A percentile compares a stretch with the other conserved stretches of the same genome.
phyloP scores from a whole-genome alignment of 2,113 vertebrate species.

The Rhinolophus sinicus region DNA sequence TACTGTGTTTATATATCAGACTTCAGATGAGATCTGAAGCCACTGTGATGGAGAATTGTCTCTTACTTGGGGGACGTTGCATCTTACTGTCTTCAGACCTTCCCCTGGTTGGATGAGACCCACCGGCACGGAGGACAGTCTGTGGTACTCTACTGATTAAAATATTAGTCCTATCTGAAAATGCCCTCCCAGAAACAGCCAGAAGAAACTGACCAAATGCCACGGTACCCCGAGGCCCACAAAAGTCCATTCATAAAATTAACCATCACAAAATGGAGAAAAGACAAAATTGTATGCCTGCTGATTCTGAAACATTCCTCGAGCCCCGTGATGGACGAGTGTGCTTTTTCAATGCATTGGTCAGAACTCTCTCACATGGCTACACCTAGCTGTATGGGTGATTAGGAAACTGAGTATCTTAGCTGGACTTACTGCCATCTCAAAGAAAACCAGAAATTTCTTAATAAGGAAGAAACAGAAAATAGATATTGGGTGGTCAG shows the following conservation, averaged over 20 bases:
- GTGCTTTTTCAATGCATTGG: background rate
- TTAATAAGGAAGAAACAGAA: background rate
- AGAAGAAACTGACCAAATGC: background rate
- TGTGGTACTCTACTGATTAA: background rate
- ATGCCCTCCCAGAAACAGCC: background rate
- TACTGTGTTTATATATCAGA: background rate
- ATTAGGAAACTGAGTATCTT: background rate
- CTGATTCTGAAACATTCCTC: fast-evolving
- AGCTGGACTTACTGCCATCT: background rate
- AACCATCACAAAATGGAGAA: background rate
- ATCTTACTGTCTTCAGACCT: background rate
- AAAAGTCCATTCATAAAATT: background rate
- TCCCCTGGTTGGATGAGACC: background rate
- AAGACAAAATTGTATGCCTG: background rate
- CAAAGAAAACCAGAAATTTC: background rate
- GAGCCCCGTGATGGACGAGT: too few relatives aligned
- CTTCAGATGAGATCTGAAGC: too few relatives aligned
- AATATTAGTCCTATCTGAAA: background rate
- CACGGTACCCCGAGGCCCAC: background rate
- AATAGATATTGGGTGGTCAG: background rate
- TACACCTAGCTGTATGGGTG: fast-evolving
- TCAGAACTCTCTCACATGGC: background rate
- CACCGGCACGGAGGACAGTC: background rate
- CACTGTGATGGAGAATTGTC: background rate
- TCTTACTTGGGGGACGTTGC: background rate